Percentiles rank a stretch among this genome's conserved stretches.
Evolutionary conservation across 2,888 invertebrate species (phyloP).

Genomic region (Drosophila nr. perissopoda): DNA sequence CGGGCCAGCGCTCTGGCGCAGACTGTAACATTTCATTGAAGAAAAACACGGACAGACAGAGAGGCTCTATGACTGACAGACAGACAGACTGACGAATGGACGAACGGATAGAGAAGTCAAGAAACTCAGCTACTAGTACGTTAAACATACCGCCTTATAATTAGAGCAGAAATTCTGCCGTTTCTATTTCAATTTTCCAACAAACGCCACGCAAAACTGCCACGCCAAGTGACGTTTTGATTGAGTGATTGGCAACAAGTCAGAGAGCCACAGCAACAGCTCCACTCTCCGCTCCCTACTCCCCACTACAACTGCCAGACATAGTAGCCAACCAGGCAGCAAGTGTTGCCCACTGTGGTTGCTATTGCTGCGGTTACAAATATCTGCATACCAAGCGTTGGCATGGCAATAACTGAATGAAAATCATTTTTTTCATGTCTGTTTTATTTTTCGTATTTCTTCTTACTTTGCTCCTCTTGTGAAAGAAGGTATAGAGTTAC

Average conservation of each 20-base stretch:
- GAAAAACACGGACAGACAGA: constrained; percentile 36
- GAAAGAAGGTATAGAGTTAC: constrained; percentile 81
- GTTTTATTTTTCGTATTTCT: neutral
- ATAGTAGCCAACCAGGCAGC: constrained; percentile 78
- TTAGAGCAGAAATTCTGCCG: constrained; percentile 85
- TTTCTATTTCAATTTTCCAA: constrained; percentile 84
- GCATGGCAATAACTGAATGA: constrained; percentile 76
- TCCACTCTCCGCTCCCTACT: neutral
- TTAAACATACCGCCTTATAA: constrained; percentile 84
- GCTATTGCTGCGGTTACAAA: constrained; percentile 70
- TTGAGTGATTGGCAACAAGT: constrained; percentile 84
- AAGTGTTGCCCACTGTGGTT: constrained; percentile 78
- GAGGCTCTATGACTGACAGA: constrained; percentile 18
- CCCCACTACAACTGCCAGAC: constrained; percentile 33
- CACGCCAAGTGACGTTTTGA: constrained; percentile 83
- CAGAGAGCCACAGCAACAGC: constrained; percentile 46
- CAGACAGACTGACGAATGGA: constrained; percentile 21
- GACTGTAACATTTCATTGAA: constrained; percentile 67
- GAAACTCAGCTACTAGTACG: constrained; percentile 71
- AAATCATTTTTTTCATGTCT: constrained; percentile 60
- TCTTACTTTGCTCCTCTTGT: constrained; percentile 61
- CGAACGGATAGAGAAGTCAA: constrained; percentile 65
- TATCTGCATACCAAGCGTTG: constrained; percentile 74
- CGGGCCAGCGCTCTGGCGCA: constrained; percentile 19
- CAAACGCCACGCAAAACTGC: constrained; percentile 82